Evolutionary conservation across 1,140 invertebrate species (phyloP).

Genomic region (Cydia splendana): DNA sequence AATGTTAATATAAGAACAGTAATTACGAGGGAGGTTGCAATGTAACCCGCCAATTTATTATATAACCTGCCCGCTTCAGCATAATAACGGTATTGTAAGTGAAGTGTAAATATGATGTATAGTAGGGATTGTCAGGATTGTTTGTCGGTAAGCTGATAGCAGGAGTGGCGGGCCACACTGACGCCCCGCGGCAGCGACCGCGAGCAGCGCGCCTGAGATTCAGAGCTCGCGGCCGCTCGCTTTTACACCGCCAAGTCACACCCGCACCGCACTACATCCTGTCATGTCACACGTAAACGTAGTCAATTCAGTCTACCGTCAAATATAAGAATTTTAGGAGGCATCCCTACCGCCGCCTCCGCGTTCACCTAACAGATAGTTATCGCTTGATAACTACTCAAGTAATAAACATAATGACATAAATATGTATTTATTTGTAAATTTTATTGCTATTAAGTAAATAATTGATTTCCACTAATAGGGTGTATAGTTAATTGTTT

Average conservation of each 20-base stretch:
- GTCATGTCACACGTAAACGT: conserved; percentile 41
- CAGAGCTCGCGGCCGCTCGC: conserved; percentile 55
- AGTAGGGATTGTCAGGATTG: not conserved
- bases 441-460: conserved; percentile 22
- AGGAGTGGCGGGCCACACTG: conserved; percentile 19
- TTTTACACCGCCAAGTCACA: conserved; percentile 38
- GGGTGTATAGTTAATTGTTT: not conserved
- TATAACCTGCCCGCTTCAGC: conserved; percentile 29
- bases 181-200: conserved; percentile 31
- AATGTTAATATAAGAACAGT: conserved; percentile 41
- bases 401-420: conserved; percentile 30
- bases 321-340: conserved; percentile 32
- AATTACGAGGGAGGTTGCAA: conserved; percentile 33
- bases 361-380: not conserved
- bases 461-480: conserved; percentile 26
- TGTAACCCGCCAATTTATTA: conserved; percentile 16
- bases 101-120: conserved; percentile 14
- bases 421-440: conserved; percentile 31
- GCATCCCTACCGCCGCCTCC: conserved; percentile 4
- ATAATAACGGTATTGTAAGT: not conserved
- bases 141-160: not conserved
- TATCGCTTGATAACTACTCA: conserved; percentile 14
- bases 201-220: conserved; percentile 65
- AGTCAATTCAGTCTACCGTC: conserved; percentile 59
- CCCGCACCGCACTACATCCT: conserved; percentile 58